A percentile compares a stretch with the other conserved stretches of the same genome.
These are phyloP conservation scores for Pseudomugil gertrudae DNA, from an alignment of 2,797 vertebrate species.

Conservation along the genomic window DNA sequence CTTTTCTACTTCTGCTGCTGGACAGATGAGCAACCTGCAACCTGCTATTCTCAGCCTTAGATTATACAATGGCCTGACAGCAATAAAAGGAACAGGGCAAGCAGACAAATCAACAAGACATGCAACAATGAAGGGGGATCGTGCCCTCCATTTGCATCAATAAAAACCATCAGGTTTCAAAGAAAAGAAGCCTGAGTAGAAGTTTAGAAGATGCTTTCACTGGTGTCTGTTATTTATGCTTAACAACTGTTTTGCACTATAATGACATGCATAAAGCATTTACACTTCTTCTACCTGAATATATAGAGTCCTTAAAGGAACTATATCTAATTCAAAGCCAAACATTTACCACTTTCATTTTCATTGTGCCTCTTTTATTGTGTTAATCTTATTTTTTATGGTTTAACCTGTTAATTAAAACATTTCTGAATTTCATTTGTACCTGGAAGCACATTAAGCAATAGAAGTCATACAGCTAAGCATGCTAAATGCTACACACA, in stretches of 20 bases:
- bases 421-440: not conserved
- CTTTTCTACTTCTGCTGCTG: slow-evolving; percentile 31
- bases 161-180: slow-evolving; percentile 38
- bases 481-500: not conserved
- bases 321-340: not conserved
- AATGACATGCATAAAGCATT: not conserved
- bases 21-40: slow-evolving; percentile 32
- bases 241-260: slow-evolving; percentile 4
- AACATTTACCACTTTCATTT: not conserved
- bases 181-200: slow-evolving; percentile 13
- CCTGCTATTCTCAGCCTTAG: slow-evolving; percentile 7
- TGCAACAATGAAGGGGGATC: not conserved
- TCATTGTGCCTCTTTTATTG: too few relatives aligned
- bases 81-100: slow-evolving; percentile 32
- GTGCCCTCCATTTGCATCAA: slow-evolving; percentile 27
- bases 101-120: slow-evolving; percentile 35
- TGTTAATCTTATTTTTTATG: not conserved
- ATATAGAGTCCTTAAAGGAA: not conserved
- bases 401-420: not conserved
- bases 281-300: too few relatives aligned
- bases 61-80: slow-evolving; percentile 15
- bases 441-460: not conserved
- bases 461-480: not conserved
- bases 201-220: slow-evolving; percentile 38
- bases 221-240: slow-evolving; percentile 32